Percentiles rank a stretch among this genome's conserved stretches.
These are phyloP conservation scores for Dendrolimus punctatus DNA, from an alignment of 1,140 invertebrate genomes.

Conservation along the genomic window DNA sequence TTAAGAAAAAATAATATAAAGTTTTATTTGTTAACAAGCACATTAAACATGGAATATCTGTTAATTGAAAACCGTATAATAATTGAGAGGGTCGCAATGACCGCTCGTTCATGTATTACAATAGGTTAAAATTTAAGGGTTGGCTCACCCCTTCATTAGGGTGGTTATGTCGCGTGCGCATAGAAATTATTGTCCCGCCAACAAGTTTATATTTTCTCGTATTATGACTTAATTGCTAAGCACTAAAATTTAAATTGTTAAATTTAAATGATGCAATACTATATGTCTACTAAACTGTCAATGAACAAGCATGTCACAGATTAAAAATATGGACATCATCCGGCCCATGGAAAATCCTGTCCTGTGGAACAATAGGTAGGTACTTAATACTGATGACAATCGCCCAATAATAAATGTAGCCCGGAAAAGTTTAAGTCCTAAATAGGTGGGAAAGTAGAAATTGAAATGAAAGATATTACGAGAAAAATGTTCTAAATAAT, in stretches of 20 bases:
- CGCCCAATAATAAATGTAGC: too few species aligned
- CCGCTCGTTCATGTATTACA: constrained; percentile 10
- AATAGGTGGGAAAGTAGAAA: too few species aligned
- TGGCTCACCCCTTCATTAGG: constrained; percentile 33
- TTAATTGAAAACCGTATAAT: constrained; percentile 36
- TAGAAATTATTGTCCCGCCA: constrained; percentile 16
- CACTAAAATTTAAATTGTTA: background rate
- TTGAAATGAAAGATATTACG: too few species aligned
- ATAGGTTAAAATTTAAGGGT: constrained; percentile 22
- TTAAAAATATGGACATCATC: too few species aligned
- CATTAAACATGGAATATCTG: constrained; percentile 2
- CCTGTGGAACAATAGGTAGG: too few species aligned
- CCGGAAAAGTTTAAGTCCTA: too few species aligned
- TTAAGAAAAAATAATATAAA: background rate
- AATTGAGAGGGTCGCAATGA: constrained; percentile 38
- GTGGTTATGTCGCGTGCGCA: constrained; percentile 29
- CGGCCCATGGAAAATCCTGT: too few species aligned
- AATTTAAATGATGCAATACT: too few species aligned
- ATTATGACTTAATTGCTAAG: background rate
- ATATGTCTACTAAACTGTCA: too few species aligned
- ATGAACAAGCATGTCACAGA: too few species aligned
- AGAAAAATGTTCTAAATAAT: too few species aligned
- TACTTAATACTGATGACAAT: too few species aligned
- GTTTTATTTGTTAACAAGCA: background rate
- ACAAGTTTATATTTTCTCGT: constrained; percentile 3